These are phyloP conservation scores for Crypturellus undulatus DNA, from an alignment of 2,113 vertebrate species.

Conservation along the genomic window DNA sequence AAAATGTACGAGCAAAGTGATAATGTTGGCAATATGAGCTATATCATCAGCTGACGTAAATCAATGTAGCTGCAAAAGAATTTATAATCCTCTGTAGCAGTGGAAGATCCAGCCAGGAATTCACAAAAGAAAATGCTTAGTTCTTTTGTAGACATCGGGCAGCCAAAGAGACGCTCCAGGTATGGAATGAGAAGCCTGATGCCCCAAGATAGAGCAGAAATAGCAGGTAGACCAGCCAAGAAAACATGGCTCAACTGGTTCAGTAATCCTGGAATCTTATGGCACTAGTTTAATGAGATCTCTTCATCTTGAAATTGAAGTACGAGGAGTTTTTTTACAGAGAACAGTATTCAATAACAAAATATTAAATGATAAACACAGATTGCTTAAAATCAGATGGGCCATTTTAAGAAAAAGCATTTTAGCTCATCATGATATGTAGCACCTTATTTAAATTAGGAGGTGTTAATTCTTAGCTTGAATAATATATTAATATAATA, in stretches of 20 bases:
- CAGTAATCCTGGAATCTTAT: constrained; percentile 73
- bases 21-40: constrained; percentile 74
- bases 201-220: background rate
- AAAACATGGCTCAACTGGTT: constrained; percentile 61
- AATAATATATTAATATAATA: constrained; percentile 94
- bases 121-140: background rate
- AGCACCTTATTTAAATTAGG: constrained; percentile 91
- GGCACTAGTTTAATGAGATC: constrained; percentile 82
- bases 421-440: constrained; percentile 89
- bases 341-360: constrained; percentile 86
- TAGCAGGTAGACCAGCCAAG: constrained; percentile 35
- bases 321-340: constrained; percentile 78
- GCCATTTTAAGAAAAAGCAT: constrained; percentile 89
- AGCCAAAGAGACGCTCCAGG: background rate
- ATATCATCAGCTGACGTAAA: constrained; percentile 73
- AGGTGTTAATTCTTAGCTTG: constrained; percentile 91
- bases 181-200: background rate
- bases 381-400: constrained; percentile 88
- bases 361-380: constrained; percentile 91
- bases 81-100: constrained; percentile 37
- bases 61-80: constrained; percentile 58
- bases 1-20: constrained; percentile 68
- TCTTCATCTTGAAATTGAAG: constrained; percentile 85
- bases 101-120: constrained; percentile 25
- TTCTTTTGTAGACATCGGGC: background rate